A percentile compares a stretch with the other conserved stretches of the same genome.
Evolutionary conservation across 2,888 invertebrate genomes (phyloP).

Genomic region (Julus scanicus): DNA sequence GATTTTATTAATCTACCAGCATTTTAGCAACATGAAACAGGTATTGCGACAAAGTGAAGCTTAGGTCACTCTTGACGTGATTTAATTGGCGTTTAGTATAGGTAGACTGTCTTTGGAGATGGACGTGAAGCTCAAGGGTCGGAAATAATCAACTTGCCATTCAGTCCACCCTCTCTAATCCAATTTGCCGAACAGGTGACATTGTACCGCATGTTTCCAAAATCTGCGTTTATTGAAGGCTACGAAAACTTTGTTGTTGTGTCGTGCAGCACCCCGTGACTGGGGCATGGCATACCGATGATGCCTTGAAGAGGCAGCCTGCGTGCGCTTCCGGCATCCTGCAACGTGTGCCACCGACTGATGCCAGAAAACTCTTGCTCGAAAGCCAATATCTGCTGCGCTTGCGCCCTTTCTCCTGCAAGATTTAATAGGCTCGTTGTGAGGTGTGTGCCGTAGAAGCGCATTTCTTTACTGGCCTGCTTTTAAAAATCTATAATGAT

Average conservation of each 20-base stretch:
- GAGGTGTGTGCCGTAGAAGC: neutral
- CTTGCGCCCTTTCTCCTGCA: neutral
- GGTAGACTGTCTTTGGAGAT: neutral
- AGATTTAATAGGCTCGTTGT: constrained; percentile 22
- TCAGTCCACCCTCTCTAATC: neutral
- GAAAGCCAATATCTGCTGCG: neutral
- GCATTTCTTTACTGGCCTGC: neutral
- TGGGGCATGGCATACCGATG: neutral
- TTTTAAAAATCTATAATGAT: constrained; percentile 22
- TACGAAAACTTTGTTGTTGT: neutral
- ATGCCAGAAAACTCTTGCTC: neutral
- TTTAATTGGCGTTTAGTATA: neutral
- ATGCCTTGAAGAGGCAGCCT: neutral
- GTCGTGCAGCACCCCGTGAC: neutral
- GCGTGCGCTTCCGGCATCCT: constrained; percentile 21
- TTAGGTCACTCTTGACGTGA: neutral
- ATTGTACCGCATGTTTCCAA: neutral
- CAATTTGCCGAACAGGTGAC: neutral
- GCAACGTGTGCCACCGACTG: constrained; percentile 22
- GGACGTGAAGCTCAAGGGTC: neutral
- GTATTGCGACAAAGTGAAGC: neutral
- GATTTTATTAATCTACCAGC: neutral
- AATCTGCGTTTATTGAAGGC: neutral
- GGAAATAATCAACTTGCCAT: neutral
- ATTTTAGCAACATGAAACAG: too few species aligned